Conservation (phyloP, 2,888 invertebrate genomes). For the Peribatodes rhomboidaria region DNA sequence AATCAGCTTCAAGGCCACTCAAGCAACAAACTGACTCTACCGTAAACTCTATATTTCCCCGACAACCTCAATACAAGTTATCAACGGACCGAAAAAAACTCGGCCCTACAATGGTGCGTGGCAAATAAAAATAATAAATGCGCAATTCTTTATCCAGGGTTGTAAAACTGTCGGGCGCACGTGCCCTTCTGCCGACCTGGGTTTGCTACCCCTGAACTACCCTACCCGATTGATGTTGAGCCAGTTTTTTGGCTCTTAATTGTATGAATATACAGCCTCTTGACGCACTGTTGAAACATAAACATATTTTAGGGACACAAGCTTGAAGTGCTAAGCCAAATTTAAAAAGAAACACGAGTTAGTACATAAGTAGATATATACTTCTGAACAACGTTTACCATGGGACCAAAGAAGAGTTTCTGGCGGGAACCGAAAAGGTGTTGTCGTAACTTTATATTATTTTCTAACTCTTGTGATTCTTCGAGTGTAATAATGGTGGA, state of each 20-base stretch:
- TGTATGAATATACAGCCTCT: constrained; percentile 23
- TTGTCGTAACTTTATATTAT: too few species aligned
- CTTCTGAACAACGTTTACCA: too few species aligned
- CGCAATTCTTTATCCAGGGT: constrained; percentile 80
- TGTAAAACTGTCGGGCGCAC: constrained; percentile 82
- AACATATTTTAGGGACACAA: too few species aligned
- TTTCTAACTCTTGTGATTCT: too few species aligned
- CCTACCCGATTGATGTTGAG: constrained; percentile 39
- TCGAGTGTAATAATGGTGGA: too few species aligned
- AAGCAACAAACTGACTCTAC: neutral
- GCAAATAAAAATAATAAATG: constrained; percentile 85
- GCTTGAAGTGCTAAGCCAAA: too few species aligned
- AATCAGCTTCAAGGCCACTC: constrained; percentile 4
- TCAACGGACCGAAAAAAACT: constrained; percentile 66
- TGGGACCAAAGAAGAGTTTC: too few species aligned
- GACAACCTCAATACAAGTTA: constrained; percentile 62
- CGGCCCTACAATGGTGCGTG: constrained; percentile 66
- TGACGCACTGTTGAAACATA: constrained; percentile 8
- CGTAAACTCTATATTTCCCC: constrained; percentile 20
- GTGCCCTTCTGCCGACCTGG: constrained; percentile 70
- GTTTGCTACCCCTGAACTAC: constrained; percentile 57
- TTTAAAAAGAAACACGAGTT: too few species aligned
- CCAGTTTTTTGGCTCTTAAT: constrained; percentile 33
- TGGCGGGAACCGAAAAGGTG: too few species aligned
- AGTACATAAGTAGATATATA: too few species aligned